A percentile compares a stretch with the other conserved stretches of the same genome.
Evolutionary conservation across 2,797 vertebrate genomes (phyloP).

Genomic region (Gambelia wislizenii): DNA sequence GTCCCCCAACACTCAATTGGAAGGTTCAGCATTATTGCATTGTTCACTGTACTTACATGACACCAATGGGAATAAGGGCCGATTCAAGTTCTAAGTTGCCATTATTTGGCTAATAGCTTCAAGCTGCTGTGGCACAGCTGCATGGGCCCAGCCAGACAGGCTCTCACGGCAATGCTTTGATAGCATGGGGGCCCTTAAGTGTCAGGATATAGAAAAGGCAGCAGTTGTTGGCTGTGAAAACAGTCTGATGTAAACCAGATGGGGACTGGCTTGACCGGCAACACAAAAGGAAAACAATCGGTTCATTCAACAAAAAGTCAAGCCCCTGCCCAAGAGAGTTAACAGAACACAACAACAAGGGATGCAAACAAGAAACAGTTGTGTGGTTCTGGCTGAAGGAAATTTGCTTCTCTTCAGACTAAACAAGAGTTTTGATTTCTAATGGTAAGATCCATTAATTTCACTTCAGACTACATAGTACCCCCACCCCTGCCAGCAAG

Average conservation of each 20-base stretch:
- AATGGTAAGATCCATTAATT: slow-evolving; percentile 80
- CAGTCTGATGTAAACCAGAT: slow-evolving; percentile 92
- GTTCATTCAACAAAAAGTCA: slow-evolving; percentile 84
- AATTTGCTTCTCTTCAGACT: slow-evolving; percentile 80
- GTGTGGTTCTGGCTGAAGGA: slow-evolving; percentile 76
- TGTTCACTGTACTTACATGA: slow-evolving; percentile 76
- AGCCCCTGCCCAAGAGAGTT: slow-evolving; percentile 79
- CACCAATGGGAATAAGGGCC: slow-evolving; percentile 79
- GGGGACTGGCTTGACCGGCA: slow-evolving; percentile 84
- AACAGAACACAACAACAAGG: slow-evolving; percentile 81
- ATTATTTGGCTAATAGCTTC: slow-evolving; percentile 80
- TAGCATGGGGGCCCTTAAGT: slow-evolving; percentile 83
- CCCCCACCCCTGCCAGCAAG: slow-evolving; percentile 41
- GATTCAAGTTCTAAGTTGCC: slow-evolving; percentile 77
- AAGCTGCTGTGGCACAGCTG: slow-evolving; percentile 82
- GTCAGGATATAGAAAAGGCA: slow-evolving; percentile 86
- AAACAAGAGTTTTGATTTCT: slow-evolving; percentile 84
- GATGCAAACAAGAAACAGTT: slow-evolving; percentile 83
- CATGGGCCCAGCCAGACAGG: slow-evolving; percentile 79
- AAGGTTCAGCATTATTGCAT: slow-evolving; percentile 64
- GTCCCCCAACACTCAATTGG: slow-evolving; percentile 17
- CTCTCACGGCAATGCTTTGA: slow-evolving; percentile 83
- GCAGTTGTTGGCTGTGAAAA: slow-evolving; percentile 88
- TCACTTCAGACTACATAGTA: slow-evolving; percentile 66
- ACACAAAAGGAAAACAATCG: slow-evolving; percentile 87